Base-by-base conservation (phyloP, 2,888 invertebrate genomes). In the Dorcus parallelipipedus region DNA sequence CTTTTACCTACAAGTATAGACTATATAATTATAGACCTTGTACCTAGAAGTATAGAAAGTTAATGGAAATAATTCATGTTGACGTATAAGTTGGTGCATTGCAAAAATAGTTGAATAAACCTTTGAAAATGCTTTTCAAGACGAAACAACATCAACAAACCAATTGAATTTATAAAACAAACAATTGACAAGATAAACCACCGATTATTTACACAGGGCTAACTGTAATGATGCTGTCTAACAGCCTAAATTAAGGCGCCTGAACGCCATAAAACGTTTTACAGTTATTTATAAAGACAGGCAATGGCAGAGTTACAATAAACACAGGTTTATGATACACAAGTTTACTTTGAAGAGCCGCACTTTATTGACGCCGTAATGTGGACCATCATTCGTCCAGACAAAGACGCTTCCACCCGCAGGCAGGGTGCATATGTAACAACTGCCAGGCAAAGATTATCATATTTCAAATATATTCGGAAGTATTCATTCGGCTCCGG, bases 291-390 rank as follows among this genome's bases (percentile, higher is more conserved):
- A 75, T 73, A 73, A 75, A 76, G 72, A 72, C 67, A 59, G 64
- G 64, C 63, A 54, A 76, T 75, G 73, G 73, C 73, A 71, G 70
- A 71, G 73, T 72, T 76, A 75, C 73, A 76, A 76, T 76, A 76
- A 76, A 76, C 76, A 75, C 68, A 67, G 67, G 70, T 75, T 76
- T 74, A 75, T 72, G 71, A 72, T 73, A 70, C 67, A 73, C 72
- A 73, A 69, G 56, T 66, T 60, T 64, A 64, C 73, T 73, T 74
- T 74, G 73, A 74, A 70, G 70, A 70, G 72, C 75, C 75, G 73
- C 73, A 66, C 69, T 64, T 66, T 66, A 64, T 66, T 55, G 61
- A 57, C 58, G 64, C 62, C 60, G 60, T 66, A 63, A 65, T 56
- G 55, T 57, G 63, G 63, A 65, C 63, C 62, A 52, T 56, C 58